phyloP scores from a whole-genome alignment of 2,888 invertebrate genomes.

The Macrostomum cliftonense region DNA sequence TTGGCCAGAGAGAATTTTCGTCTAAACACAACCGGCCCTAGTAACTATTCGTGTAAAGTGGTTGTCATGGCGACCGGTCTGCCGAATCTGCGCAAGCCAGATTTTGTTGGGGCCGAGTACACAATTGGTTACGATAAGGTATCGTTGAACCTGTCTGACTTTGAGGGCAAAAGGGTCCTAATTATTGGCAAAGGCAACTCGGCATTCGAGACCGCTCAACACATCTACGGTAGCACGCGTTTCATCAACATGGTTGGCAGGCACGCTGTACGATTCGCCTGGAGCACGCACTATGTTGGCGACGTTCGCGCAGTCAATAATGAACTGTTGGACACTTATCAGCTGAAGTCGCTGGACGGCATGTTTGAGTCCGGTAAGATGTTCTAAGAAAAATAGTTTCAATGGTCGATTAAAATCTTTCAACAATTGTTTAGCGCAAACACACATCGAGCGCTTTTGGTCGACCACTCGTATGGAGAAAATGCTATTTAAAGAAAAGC shows the following conservation, averaged over 20 bases:
- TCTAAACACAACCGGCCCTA: neutral
- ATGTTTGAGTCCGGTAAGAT: constrained; percentile 16
- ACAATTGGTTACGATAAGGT: constrained; percentile 32
- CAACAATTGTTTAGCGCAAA: too few relatives aligned
- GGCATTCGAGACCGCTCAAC: too few relatives aligned
- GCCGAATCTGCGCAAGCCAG: constrained; percentile 23
- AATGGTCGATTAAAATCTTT: too few relatives aligned
- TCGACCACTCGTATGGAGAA: too few relatives aligned
- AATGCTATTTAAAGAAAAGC: too few relatives aligned
- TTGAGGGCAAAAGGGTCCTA: constrained; percentile 37
- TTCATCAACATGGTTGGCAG: too few relatives aligned
- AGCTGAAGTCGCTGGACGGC: constrained; percentile 25
- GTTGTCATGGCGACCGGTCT: constrained; percentile 37
- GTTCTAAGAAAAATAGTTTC: too few relatives aligned
- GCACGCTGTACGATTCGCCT: constrained; percentile 16
- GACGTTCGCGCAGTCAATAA: constrained; percentile 26
- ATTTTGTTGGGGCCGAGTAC: constrained; percentile 27
- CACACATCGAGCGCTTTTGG: too few relatives aligned
- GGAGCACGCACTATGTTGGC: constrained; percentile 24
- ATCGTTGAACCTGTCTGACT: constrained; percentile 30
- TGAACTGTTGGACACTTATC: constrained; percentile 23
- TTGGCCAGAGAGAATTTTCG: neutral
- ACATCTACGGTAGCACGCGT: too few relatives aligned
- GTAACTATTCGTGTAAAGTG: neutral
- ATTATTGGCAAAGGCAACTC: constrained; percentile 26